Conservation (phyloP, 2,797 vertebrate species). For the Enoplosus armatus region DNA sequence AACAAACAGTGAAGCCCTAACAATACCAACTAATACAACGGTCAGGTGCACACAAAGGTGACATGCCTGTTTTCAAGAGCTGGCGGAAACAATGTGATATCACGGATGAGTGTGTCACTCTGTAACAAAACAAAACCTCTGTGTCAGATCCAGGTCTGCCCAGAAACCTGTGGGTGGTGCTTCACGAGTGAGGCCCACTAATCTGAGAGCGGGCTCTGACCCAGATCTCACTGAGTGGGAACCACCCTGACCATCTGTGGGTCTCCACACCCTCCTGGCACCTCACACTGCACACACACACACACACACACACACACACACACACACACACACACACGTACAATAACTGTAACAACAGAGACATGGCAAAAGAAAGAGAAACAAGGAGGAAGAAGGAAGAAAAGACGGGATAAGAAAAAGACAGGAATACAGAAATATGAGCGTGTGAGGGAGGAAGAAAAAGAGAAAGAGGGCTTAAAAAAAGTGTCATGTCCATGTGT, state of each 20-base stretch:
- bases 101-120: slow-evolving; percentile 51
- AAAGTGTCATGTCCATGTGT: neutral
- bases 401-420: neutral
- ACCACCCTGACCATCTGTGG: slow-evolving; percentile 89
- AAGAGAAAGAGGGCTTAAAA: neutral
- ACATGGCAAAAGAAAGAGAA: slow-evolving; percentile 8
- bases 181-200: slow-evolving; percentile 80
- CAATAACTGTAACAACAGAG: slow-evolving; percentile 29
- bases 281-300: slow-evolving; percentile 53
- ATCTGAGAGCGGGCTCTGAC: slow-evolving; percentile 82
- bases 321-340: slow-evolving; percentile 23
- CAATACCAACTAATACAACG: slow-evolving; percentile 13
- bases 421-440: neutral
- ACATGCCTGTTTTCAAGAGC: slow-evolving; percentile 55
- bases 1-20: slow-evolving; percentile 3
- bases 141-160: slow-evolving; percentile 80
- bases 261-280: slow-evolving; percentile 86
- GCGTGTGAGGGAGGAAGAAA: neutral
- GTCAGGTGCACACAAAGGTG: slow-evolving; percentile 50
- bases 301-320: slow-evolving; percentile 19
- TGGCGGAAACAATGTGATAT: slow-evolving; percentile 58
- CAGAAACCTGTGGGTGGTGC: slow-evolving; percentile 77
- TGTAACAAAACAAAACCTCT: slow-evolving; percentile 78
- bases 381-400: neutral
- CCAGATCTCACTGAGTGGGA: slow-evolving; percentile 87